Percentiles rank a stretch among this genome's conserved stretches.
Conservation (phyloP, 2,888 invertebrate genomes). For the Folsomia candida region DNA sequence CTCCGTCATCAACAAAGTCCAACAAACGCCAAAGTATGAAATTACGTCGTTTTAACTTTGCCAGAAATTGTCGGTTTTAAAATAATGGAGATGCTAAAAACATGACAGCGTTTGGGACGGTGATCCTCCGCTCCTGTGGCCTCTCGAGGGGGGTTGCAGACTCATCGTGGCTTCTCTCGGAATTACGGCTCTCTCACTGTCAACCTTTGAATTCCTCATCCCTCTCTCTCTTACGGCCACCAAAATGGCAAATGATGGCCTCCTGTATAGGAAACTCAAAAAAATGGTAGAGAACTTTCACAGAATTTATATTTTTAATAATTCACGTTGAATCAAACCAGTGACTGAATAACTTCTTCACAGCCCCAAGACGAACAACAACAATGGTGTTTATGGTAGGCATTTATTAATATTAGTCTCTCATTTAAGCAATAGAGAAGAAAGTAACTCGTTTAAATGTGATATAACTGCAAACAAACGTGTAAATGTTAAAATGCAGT, state of each 20-base stretch:
- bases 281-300: conserved; percentile 35
- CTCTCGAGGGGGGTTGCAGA: conserved; percentile 48
- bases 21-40: conserved; percentile 44
- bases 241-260: conserved; percentile 47
- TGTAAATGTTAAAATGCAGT: too few species aligned
- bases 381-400: neutral
- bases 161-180: conserved; percentile 44
- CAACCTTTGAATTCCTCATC: conserved; percentile 50
- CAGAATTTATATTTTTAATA: neutral
- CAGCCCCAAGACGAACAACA: neutral
- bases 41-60: neutral
- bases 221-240: conserved; percentile 43
- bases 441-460: too few species aligned
- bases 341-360: too few species aligned
- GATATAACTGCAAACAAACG: too few species aligned
- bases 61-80: neutral
- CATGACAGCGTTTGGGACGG: conserved; percentile 46
- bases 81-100: too few species aligned
- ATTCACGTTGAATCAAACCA: too few species aligned
- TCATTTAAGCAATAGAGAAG: too few species aligned
- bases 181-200: conserved; percentile 45
- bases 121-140: conserved; percentile 48
- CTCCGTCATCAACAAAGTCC: conserved; percentile 48
- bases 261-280: conserved; percentile 49
- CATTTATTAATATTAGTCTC: too few species aligned